Base-by-base conservation (phyloP, 2,797 vertebrate genomes). In the Bufotes viridis region DNA sequence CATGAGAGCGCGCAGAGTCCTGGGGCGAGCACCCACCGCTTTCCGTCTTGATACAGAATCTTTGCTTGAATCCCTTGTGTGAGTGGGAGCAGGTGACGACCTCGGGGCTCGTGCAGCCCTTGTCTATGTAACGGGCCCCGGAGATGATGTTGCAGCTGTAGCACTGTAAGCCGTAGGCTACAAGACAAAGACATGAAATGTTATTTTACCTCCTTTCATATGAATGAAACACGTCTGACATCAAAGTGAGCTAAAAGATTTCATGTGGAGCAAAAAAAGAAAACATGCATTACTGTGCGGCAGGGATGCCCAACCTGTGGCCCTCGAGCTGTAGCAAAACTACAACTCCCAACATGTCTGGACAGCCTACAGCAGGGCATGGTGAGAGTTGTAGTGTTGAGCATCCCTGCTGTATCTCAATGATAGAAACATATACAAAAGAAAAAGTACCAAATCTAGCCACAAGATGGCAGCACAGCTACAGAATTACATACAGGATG, bases 81-180 rank as follows among this genome's bases (percentile, higher is more conserved):
- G 93, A 93, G 70, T 92, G 92, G n/a, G 93, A 93, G 90, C 97
- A 98, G 92, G 97, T 97, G 94, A 97, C 95, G 91, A 97, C 95
- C 92, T 98, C 97, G 0, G 97, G 97, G 85, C 94, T 96, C 76
- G 96, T 95, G 92, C 97, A 98, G 69, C 97, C 97, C 89, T 95
- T 94, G 80, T 97, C 97, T 92, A 98, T 95, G 8, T 96, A 96
- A 87, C 94, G 94, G 93, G 96, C 94, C 67, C 96, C 97, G 29
- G 96, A 95, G 78, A 98, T 93, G 87, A 98, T 95, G 90, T 98
- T 98, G 93, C 97, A 98, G 95, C 96, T 96, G 72, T 97, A 98
- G 87, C 97, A 98, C 94, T 96, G 97, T 84, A 98, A 96, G 9
- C 95, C 96, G 0, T 93, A 92, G 69, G 93, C 97, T 98, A 78